Base-by-base conservation (phyloP, 2,888 invertebrate genomes). In the Phorcus lineatus region DNA sequence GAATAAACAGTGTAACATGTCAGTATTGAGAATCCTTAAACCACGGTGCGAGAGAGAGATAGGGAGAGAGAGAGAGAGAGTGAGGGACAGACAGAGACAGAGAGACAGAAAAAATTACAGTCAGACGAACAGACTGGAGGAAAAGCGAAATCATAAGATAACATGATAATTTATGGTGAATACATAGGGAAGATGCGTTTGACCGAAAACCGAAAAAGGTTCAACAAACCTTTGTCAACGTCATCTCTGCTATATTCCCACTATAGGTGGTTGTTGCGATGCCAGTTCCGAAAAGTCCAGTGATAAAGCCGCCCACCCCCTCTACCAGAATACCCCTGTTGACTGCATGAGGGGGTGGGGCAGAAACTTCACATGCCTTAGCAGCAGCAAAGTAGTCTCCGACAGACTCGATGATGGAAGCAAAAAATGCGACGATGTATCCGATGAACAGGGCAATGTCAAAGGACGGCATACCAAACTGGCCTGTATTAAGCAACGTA, bases 261-360 rank as follows among this genome's bases (percentile, higher is more conserved):
- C 97, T 96, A 90, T 97, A 97, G 1, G 97, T 97, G 87, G 97
- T 97, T 75, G 97, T 97, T 0, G 97, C 97, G 90, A 96, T 97
- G 0, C 97, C 97, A 47, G 96, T 95, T 17, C 97, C 97, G 95
- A 96, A 96, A 16, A 97, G 94, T 0, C 97, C 97, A 0, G 97
- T 96, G 55, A 97, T 93, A 77, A 97, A 94, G 0, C 96, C 96
- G 22, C 96, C 96, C 0, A 97, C 92, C 0, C 97, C 97, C 93
- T 97, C 97, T 0, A 96, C 95, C 62, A 96, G 88, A 16, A 92
- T 91, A 4, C 92, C 92, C 52, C 97, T 95, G 93, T 97, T 97
- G 87, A 97, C 96, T 0, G 97, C 97, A 92, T 97, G 97, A 6
- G 96, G 93, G 0, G 97, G 97, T 0, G 97, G 97, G 0, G 96